phyloP scores from a whole-genome alignment of 1,140 invertebrate species.

The Wiebesia pumilae region DNA sequence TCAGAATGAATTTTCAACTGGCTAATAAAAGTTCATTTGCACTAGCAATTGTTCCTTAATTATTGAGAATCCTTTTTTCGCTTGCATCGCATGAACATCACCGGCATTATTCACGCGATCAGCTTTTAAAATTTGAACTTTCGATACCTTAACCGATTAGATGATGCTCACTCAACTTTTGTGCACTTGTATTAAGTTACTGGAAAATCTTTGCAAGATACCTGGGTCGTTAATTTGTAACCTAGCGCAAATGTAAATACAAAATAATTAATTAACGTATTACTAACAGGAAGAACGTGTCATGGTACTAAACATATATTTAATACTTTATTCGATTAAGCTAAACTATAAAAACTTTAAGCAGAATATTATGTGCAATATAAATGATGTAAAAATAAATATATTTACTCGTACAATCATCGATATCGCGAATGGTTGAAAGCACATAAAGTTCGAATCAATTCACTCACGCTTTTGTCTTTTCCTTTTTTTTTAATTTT shows the following conservation, averaged over 20 bases:
- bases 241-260: not conserved
- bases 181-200: slow-evolving; percentile 8
- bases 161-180: not conserved
- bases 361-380: not conserved
- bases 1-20: no score
- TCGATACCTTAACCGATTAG: not conserved
- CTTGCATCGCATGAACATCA: not conserved
- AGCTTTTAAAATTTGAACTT: slow-evolving; percentile 34
- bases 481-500: not conserved
- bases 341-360: no score
- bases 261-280: not conserved
- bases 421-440: not conserved
- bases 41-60: not conserved
- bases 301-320: no score
- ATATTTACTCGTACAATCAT: not conserved
- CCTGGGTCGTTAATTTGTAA: not conserved
- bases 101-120: not conserved
- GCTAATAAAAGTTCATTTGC: not conserved
- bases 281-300: no score
- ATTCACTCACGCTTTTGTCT: not conserved
- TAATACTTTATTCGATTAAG: no score
- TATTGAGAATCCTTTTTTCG: not conserved
- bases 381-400: not conserved
- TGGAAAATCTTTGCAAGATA: not conserved
- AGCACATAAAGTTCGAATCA: not conserved